phyloP scores from a whole-genome alignment of 1,140 invertebrate species.

The Conopomorpha cramerella region DNA sequence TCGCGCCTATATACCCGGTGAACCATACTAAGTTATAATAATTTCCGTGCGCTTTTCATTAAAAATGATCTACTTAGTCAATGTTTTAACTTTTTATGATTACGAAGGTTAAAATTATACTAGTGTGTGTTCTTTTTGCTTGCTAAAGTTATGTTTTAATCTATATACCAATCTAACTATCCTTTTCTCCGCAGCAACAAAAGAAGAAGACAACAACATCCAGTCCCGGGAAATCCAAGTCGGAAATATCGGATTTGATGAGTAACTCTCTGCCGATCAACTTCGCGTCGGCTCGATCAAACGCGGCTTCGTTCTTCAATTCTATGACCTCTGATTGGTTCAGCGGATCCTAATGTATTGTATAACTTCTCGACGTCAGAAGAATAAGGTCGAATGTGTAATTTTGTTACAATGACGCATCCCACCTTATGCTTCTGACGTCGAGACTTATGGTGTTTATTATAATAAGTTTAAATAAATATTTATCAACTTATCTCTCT shows the following conservation, averaged over 20 bases:
- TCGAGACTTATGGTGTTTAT: constrained; percentile 3
- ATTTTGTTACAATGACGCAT: too few species aligned
- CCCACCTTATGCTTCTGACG: too few species aligned
- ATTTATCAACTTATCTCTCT: too few species aligned
- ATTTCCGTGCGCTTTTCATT: too few species aligned
- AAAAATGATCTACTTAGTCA: too few species aligned
- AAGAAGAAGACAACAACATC: constrained; percentile 27
- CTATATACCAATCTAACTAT: background rate
- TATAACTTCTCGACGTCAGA: too few species aligned
- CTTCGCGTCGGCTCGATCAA: constrained; percentile 63
- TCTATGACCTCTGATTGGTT: constrained; percentile 82
- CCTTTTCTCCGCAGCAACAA: constrained; percentile 25
- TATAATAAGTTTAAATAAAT: constrained; percentile 3
- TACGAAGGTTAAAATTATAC: too few species aligned
- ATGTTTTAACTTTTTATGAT: too few species aligned
- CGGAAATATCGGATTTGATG: constrained; percentile 39
- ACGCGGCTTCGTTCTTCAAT: constrained; percentile 77
- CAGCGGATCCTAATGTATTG: constrained; percentile 20
- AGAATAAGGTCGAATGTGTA: too few species aligned
- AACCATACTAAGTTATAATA: too few species aligned
- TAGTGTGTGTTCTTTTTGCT: too few species aligned
- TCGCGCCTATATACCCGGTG: too few species aligned
- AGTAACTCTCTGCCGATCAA: constrained; percentile 35
- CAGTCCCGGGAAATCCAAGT: constrained; percentile 27
- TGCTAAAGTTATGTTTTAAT: background rate